Base-by-base conservation (phyloP, 2,797 vertebrate species). In the Sebastes taczanowskii region DNA sequence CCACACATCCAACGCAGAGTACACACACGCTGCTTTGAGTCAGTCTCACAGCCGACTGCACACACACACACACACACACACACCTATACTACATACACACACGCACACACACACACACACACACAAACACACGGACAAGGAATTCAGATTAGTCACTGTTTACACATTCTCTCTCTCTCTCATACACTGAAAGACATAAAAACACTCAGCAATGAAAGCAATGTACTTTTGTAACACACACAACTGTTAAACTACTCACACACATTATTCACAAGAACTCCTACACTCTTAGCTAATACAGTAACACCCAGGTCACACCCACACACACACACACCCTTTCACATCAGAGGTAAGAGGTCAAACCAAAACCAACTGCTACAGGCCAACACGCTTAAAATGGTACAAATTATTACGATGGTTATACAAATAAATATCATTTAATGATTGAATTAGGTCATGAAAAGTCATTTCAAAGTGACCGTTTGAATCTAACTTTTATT, bases 21-120 rank as follows among this genome's bases (percentile, higher is more conserved):
- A 92, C 90, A 95, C 94, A 93, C 86, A 87, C 65, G 82, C 82
- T 85, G 78, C 79, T 87, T 77, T 87, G 83, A 90, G 79, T 93
- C 86, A 88, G 74, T 29, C 81, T 86, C 89, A 87, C 82, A 86
- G 76, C 82, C 32, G 32, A 84, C 71, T 89, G 83, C 59, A 77
- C 71, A 82, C 82, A 72, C 78, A 86, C 82, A 81, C 49, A 67
- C 67, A 70, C 71, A 25, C 67, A 70, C 71, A 71, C 61, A 66
- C 65, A 35, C 11, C 35, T 38, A 38, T 38, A 38, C 35, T 92
- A 82, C 82, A 72, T 71, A 85, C 82, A 81, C 53, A 29, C 46
- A 23, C 30, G 6, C 27, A 27, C 27, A 27, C 27, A 27, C 27
- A 27, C 27, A 27, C 25, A 20, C 38, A 32, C 60, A 71, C 67